phyloP scores from a whole-genome alignment of 2,797 vertebrate species.

The Pseudopleuronectes americanus region DNA sequence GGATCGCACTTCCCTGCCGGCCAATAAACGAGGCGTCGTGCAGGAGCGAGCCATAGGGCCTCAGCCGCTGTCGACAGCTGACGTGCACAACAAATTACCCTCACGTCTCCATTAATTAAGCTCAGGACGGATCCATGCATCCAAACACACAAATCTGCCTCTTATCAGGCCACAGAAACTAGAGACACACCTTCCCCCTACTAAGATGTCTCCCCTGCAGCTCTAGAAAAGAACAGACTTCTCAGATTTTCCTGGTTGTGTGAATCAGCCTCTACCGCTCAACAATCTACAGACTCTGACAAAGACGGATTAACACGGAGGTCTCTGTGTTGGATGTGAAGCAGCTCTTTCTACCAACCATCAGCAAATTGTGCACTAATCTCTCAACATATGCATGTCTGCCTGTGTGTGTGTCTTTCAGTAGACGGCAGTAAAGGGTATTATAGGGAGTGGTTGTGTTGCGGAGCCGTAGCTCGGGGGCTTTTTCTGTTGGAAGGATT shows the following conservation, averaged over 20 bases:
- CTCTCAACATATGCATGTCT: neutral
- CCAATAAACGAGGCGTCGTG: slow-evolving; percentile 31
- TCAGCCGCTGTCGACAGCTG: slow-evolving; percentile 51
- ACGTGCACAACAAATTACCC: slow-evolving; percentile 59
- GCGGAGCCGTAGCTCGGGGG: too few relatives aligned
- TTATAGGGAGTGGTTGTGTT: too few relatives aligned
- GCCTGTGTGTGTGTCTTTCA: too few relatives aligned
- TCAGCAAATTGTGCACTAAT: too few relatives aligned
- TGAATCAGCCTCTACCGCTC: slow-evolving; percentile 30
- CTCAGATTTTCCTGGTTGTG: slow-evolving; percentile 15
- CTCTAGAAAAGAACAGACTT: slow-evolving; percentile 19
- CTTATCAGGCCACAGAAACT: too few relatives aligned
- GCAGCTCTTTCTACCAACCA: neutral
- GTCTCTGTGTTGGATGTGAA: slow-evolving; percentile 47
- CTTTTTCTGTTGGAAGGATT: neutral
- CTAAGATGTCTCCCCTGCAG: neutral
- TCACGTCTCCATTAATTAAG: slow-evolving; percentile 50
- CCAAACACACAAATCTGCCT: too few relatives aligned
- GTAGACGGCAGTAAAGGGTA: too few relatives aligned
- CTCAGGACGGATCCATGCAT: slow-evolving; percentile 40
- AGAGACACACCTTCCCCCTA: too few relatives aligned
- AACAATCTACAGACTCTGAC: slow-evolving; percentile 32
- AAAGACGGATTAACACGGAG: slow-evolving; percentile 45
- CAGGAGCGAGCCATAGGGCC: slow-evolving; percentile 41
- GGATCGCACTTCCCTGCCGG: slow-evolving; percentile 23